Conservation (phyloP, 1,140 invertebrate genomes). For the Trichomalopsis sarcophagae region DNA sequence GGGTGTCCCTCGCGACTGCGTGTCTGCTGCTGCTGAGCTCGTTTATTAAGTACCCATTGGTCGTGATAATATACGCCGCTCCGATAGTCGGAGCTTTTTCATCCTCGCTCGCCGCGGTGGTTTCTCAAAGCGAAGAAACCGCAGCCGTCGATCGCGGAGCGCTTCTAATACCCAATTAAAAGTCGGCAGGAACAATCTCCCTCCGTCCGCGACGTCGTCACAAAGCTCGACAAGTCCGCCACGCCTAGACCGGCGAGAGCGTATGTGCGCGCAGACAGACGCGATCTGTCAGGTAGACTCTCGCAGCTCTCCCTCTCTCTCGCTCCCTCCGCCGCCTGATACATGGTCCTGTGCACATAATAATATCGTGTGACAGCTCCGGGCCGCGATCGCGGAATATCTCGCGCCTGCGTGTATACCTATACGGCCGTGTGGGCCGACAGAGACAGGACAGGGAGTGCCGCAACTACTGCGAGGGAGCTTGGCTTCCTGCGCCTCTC, state of each 20-base stretch:
- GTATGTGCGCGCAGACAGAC: slow-evolving; percentile 50
- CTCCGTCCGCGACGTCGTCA: not conserved
- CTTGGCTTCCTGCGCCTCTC: not conserved
- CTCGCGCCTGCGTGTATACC: not conserved
- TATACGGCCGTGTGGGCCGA: not conserved
- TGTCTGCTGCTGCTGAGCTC: not conserved
- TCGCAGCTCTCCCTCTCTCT: slow-evolving; percentile 38
- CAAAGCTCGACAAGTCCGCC: slow-evolving; percentile 39
- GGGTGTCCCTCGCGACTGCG: not conserved
- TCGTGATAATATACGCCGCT: not conserved
- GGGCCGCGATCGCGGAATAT: slow-evolving; percentile 12
- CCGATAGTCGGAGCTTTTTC: too few species aligned
- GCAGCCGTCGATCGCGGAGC: too few species aligned
- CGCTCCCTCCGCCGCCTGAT: slow-evolving; percentile 22
- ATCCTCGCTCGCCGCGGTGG: too few species aligned
- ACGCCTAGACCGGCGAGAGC: slow-evolving; percentile 59
- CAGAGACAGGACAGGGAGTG: slow-evolving; percentile 18
- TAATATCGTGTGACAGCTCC: slow-evolving; percentile 25
- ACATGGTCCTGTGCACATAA: slow-evolving; percentile 8
- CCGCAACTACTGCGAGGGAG: not conserved
- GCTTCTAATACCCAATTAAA: too few species aligned
- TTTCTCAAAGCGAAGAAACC: too few species aligned
- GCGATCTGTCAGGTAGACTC: slow-evolving; percentile 70
- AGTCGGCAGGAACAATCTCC: too few species aligned
- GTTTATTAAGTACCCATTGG: not conserved